Conservation (phyloP, 2,797 vertebrate species). For the Heteromormyrus szaboi region DNA sequence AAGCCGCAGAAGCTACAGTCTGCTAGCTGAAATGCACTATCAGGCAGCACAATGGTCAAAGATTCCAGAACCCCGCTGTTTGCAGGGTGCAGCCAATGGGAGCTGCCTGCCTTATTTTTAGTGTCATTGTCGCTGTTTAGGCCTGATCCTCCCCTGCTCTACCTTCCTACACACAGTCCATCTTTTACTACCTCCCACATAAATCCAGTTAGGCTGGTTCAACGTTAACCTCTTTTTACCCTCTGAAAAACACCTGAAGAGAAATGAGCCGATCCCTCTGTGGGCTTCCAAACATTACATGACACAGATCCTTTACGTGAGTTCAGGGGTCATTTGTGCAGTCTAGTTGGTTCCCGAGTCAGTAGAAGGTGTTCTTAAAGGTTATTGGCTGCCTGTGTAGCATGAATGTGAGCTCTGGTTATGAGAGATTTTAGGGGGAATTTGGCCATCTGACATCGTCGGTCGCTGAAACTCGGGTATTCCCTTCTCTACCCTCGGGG, state of each 20-base stretch:
- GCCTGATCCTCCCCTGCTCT: neutral
- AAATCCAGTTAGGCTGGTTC: neutral
- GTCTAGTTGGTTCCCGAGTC: neutral
- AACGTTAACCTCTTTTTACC: neutral
- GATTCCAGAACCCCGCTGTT: neutral
- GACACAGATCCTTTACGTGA: constrained; percentile 6
- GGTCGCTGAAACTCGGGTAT: neutral
- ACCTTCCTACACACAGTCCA: neutral
- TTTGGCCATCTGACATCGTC: neutral
- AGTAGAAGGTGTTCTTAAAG: constrained; percentile 6
- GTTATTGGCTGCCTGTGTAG: neutral
- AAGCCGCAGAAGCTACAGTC: neutral
- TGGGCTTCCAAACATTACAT: constrained; percentile 3
- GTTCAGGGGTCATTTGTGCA: neutral
- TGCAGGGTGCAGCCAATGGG: neutral
- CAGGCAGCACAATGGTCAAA: neutral
- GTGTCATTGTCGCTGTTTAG: neutral
- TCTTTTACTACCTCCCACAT: neutral
- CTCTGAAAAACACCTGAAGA: neutral
- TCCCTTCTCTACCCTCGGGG: neutral
- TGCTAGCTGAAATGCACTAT: neutral
- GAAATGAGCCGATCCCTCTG: constrained; percentile 4
- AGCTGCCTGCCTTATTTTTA: neutral
- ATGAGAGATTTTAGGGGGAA: neutral
- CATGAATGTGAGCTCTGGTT: neutral